These are phyloP conservation scores for Hypanus sabinus DNA, from an alignment of 2,113 vertebrate species.

Conservation along the genomic window DNA sequence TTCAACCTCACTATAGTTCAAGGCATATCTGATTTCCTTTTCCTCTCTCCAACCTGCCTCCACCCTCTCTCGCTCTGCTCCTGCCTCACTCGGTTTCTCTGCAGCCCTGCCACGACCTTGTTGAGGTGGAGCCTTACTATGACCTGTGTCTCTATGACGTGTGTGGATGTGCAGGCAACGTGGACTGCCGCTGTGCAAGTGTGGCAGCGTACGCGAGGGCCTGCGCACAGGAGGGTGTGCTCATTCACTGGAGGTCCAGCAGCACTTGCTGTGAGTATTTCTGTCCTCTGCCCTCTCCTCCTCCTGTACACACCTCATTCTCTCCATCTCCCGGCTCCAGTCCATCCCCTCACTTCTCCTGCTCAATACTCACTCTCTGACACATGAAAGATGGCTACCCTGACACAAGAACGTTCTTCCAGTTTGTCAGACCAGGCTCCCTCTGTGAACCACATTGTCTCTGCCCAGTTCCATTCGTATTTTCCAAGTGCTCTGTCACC, in stretches of 20 bases:
- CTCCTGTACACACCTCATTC: too few relatives aligned
- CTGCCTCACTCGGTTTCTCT: not conserved
- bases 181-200: conserved; percentile 62
- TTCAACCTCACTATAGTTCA: too few relatives aligned
- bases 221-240: conserved; percentile 66
- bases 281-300: not conserved
- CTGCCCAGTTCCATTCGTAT: too few relatives aligned
- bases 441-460: too few relatives aligned
- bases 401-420: too few relatives aligned
- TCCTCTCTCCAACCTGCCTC: too few relatives aligned
- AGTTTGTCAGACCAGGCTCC: too few relatives aligned
- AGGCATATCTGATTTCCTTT: too few relatives aligned
- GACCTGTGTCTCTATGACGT: conserved; percentile 63
- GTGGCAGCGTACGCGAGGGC: conserved; percentile 65
- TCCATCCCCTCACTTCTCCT: too few relatives aligned
- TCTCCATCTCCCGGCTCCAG: too few relatives aligned
- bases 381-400: too few relatives aligned
- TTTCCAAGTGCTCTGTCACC: too few relatives aligned
- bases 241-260: conserved; percentile 65
- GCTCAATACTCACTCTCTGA: not conserved
- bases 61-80: not conserved
- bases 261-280: conserved; percentile 70
- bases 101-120: conserved; percentile 68
- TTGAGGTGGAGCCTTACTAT: conserved; percentile 65
- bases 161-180: conserved; percentile 56